Conservation (phyloP, 2,888 invertebrate species). For the Chrysopilus asiliformis region DNA sequence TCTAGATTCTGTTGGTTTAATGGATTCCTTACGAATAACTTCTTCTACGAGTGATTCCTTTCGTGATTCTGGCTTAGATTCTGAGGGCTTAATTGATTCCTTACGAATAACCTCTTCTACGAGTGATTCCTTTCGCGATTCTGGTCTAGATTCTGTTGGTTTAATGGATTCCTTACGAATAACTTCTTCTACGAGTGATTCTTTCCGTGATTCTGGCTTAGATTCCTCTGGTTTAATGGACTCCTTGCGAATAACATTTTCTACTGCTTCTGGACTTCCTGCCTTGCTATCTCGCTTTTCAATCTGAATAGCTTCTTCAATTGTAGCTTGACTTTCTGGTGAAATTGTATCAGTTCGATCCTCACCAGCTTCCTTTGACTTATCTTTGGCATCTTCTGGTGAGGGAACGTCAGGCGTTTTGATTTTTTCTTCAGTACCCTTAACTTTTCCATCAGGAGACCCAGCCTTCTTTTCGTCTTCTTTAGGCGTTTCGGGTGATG, state of each 20-base stretch:
- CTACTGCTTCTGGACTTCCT: too few species aligned
- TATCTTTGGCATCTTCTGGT: neutral
- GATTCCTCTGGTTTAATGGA: too few species aligned
- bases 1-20: too few species aligned
- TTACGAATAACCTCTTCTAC: too few species aligned
- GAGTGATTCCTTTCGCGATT: too few species aligned
- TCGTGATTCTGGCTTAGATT: too few species aligned
- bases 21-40: too few species aligned
- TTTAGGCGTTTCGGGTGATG: slow-evolving; percentile 2
- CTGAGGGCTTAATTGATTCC: too few species aligned
- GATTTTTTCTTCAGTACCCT: slow-evolving; percentile 26
- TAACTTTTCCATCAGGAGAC: neutral
- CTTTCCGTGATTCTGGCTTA: neutral
- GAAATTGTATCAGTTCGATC: slow-evolving; percentile 28
- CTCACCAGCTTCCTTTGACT: slow-evolving; percentile 2
- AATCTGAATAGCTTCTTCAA: slow-evolving; percentile 24
- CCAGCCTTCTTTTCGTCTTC: too few species aligned
- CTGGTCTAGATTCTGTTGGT: too few species aligned
- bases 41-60: too few species aligned
- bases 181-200: neutral
- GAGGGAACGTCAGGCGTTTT: slow-evolving; percentile 36
- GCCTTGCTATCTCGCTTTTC: slow-evolving; percentile 3
- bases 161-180: too few species aligned
- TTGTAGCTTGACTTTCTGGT: slow-evolving; percentile 30
- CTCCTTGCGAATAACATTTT: slow-evolving; percentile 5